Evolutionary conservation across 92 coral and sea anemone genomes (phyloP).

Genomic region (Porites evermanni): DNA sequence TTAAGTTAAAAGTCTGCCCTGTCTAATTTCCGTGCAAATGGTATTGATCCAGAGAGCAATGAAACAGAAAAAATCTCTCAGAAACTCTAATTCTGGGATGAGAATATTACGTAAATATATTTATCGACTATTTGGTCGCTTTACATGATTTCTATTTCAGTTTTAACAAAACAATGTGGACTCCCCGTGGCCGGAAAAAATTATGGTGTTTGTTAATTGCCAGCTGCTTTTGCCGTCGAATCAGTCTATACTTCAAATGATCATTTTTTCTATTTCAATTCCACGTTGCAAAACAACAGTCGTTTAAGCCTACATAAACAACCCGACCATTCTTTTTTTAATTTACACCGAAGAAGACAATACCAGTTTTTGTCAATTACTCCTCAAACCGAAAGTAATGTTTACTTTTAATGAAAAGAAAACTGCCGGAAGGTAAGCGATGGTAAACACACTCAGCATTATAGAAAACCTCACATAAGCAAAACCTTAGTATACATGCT

Average conservation of each 20-base stretch:
- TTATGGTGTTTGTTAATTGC: neutral
- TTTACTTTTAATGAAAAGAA: conserved; percentile 9
- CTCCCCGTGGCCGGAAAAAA: neutral
- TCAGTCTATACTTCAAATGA: neutral
- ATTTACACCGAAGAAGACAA: neutral
- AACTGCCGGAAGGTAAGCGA: neutral
- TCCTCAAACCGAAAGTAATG: conserved; percentile 1
- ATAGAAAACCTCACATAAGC: neutral
- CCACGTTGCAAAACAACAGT: neutral
- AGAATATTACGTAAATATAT: too few relatives aligned
- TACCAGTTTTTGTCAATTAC: conserved; percentile 3
- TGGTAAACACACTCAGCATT: too few relatives aligned
- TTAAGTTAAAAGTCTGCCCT: too few relatives aligned
- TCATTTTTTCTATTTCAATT: neutral
- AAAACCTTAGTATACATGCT: too few relatives aligned
- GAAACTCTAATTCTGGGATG: neutral
- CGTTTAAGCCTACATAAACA: conserved; percentile 12
- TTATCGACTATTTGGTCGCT: neutral
- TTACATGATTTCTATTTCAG: neutral
- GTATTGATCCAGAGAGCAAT: too few relatives aligned
- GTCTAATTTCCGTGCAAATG: too few relatives aligned
- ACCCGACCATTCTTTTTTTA: neutral
- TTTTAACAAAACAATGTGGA: too few relatives aligned
- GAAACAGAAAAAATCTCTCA: too few relatives aligned
- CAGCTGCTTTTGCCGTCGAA: neutral